A percentile compares a stretch with the other conserved stretches of the same genome.
Conservation (phyloP, 2,113 vertebrate genomes). For the Pycnonotus jocosus region DNA sequence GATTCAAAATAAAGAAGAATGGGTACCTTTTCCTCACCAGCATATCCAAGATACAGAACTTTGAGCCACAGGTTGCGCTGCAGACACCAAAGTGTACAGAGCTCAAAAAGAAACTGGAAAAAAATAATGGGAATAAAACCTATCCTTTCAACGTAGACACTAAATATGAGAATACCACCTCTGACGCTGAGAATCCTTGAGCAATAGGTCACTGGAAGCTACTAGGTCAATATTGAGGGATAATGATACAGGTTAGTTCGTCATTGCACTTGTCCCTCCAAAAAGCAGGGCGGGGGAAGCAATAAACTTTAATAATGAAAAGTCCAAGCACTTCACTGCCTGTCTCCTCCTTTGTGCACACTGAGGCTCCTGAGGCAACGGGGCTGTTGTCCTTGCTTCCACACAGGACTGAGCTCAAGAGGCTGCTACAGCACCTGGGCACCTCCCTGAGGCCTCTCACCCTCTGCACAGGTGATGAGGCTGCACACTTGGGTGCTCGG, state of each 20-base stretch:
- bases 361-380: neutral
- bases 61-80: neutral
- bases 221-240: neutral
- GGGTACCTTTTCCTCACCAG: neutral
- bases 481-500: neutral
- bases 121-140: neutral
- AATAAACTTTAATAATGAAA: neutral
- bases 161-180: neutral
- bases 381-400: neutral
- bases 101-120: neutral
- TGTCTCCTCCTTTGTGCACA: neutral
- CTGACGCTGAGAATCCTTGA: neutral
- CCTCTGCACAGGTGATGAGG: rapidly evolving
- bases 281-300: neutral
- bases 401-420: rapidly evolving
- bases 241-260: neutral
- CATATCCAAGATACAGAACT: neutral
- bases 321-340: neutral
- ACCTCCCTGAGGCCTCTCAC: neutral
- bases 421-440: neutral
- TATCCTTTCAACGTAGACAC: neutral
- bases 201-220: neutral
- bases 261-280: neutral
- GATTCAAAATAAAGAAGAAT: neutral
- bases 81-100: neutral